phyloP scores from a whole-genome alignment of 1,140 invertebrate species.

The Drosophila hydei region DNA sequence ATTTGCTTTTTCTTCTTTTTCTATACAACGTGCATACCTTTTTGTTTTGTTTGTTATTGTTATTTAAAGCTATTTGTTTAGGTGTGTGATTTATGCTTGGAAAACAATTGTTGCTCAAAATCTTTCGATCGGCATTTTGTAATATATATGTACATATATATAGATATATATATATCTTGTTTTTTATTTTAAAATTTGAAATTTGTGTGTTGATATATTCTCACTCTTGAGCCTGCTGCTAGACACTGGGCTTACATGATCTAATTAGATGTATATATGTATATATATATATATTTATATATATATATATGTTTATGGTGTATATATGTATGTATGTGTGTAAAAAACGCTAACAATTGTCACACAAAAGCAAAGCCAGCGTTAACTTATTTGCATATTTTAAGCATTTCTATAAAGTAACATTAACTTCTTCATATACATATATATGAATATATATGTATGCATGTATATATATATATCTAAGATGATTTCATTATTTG shows the following conservation, averaged over 20 bases:
- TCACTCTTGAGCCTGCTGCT: slow-evolving; percentile 76
- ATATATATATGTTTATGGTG: slow-evolving; percentile 37
- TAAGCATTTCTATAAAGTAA: slow-evolving; percentile 76
- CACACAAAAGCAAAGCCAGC: slow-evolving; percentile 72
- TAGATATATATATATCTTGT: neutral
- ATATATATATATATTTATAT: slow-evolving; percentile 52
- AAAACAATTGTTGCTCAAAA: slow-evolving; percentile 66
- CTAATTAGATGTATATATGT: slow-evolving; percentile 45
- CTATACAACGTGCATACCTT: neutral
- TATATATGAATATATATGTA: slow-evolving; percentile 44
- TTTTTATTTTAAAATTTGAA: slow-evolving; percentile 53
- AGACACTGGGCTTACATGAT: slow-evolving; percentile 71
- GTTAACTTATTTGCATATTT: slow-evolving; percentile 58
- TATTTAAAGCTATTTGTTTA: slow-evolving; percentile 81
- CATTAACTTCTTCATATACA: slow-evolving; percentile 45
- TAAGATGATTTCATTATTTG: slow-evolving; percentile 51
- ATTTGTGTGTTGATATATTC: slow-evolving; percentile 62
- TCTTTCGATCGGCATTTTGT: slow-evolving; percentile 15
- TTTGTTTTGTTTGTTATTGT: slow-evolving; percentile 41
- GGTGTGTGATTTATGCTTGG: slow-evolving; percentile 65
- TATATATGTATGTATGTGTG: slow-evolving; percentile 46
- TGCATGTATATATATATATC: slow-evolving; percentile 46
- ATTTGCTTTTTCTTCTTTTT: slow-evolving; percentile 31
- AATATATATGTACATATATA: slow-evolving; percentile 36
- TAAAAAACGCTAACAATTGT: slow-evolving; percentile 72